phyloP scores from a whole-genome alignment of 2,888 invertebrate genomes.

The Yponomeuta plumbellus region DNA sequence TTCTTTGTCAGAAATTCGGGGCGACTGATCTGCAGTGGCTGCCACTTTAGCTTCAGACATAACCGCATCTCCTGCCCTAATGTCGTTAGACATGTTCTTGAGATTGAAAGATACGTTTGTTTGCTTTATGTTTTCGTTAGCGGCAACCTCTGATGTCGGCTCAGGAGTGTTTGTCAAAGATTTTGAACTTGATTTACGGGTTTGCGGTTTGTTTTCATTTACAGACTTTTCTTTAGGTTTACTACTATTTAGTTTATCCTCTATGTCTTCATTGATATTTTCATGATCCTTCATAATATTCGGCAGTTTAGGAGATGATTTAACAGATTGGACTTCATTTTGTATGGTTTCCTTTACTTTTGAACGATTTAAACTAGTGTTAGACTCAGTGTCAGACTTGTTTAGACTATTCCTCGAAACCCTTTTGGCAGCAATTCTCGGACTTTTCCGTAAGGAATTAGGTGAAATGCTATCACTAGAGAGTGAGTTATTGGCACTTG shows the following conservation, averaged over 20 bases:
- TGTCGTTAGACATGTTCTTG: neutral
- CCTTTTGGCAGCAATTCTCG: slow-evolving; percentile 16
- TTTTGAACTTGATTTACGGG: neutral
- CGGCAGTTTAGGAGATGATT: slow-evolving; percentile 12
- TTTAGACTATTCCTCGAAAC: neutral
- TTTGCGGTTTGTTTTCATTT: neutral
- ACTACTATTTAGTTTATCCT: too few relatives aligned
- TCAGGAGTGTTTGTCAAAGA: neutral
- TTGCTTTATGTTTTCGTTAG: neutral
- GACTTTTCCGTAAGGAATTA: slow-evolving; percentile 15
- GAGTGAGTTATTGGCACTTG: neutral
- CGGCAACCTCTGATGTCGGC: neutral
- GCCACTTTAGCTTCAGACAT: neutral
- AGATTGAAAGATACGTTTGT: neutral
- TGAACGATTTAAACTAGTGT: neutral
- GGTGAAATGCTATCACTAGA: slow-evolving; percentile 9
- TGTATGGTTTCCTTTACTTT: slow-evolving; percentile 6
- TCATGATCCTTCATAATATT: slow-evolving; percentile 22
- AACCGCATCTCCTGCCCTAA: neutral
- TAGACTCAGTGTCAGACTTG: neutral
- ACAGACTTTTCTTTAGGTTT: slow-evolving; percentile 21
- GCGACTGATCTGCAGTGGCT: neutral
- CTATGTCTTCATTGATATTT: slow-evolving; percentile 19
- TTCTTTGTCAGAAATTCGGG: neutral
- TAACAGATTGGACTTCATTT: slow-evolving; percentile 11